Base-by-base conservation (phyloP, 2,113 vertebrate genomes). In the Lutjanus erythropterus region DNA sequence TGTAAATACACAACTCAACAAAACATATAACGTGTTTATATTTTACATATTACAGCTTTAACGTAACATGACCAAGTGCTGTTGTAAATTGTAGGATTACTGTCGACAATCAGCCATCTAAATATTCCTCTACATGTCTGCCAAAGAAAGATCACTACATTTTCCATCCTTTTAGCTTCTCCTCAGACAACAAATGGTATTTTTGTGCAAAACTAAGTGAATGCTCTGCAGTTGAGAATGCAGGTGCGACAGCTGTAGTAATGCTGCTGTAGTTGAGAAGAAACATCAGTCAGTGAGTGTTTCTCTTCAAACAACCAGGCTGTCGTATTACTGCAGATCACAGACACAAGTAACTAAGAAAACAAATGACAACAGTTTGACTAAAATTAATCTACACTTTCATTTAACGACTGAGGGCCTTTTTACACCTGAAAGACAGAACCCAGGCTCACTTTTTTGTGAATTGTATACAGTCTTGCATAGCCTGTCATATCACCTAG, bases 191-290 rank as follows among this genome's bases (percentile, higher is more conserved):
- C 0, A 1, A 70, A 33, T 18, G 16, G 25, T 15, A 33, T 14
- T 56, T n/a, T 29, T 61, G 14, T 27, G 55, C n/a, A n/a, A n/a
- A n/a, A n/a, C n/a, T n/a, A n/a, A 47, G 8, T 58, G 6, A 33
- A n/a, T 11, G 14, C 41, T 25, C 23, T 67, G 16, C 11, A 31
- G 50, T 27, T 18, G 8, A 14, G 18, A n/a, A 14, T n/a, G 58
- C 2, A 33, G 12, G 8, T 35, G 8, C 18, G 33, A 11, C 3
- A 15, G 41, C 25, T 18, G 27, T 12, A 0, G 21, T 44, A 35
- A 71, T 12, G 56, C 29, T 49, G 33, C 61, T 49, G 42, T 21
- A 16, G 42, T 21, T 46, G 55, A 71, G 14, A 14, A 71, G 68
- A 37, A 37, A 9, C 35, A n/a, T n/a, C n/a, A n/a, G n/a, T 9